A percentile compares a stretch with the other conserved stretches of the same genome.
Evolutionary conservation across 2,113 vertebrate species (phyloP).

Genomic region (Peromyscus polionotus): DNA sequence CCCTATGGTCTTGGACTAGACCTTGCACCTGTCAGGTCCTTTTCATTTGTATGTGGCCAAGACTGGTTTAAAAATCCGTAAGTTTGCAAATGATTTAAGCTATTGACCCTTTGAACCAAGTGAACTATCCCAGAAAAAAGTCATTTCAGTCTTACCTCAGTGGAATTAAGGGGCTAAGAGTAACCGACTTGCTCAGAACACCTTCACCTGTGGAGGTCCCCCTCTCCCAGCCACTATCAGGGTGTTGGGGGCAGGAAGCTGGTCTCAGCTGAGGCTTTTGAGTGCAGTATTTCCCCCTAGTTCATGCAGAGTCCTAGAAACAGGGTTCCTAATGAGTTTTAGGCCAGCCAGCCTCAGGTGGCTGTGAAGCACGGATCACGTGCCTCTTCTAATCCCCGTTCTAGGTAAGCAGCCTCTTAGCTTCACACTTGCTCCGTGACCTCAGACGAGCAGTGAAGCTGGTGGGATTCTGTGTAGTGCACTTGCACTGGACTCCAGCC

Average conservation of each 20-base stretch:
- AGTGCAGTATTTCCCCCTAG: neutral
- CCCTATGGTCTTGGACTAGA: neutral
- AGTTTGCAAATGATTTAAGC: constrained; percentile 19
- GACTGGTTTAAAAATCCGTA: neutral
- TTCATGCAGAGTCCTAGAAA: neutral
- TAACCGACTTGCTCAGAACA: fast-evolving
- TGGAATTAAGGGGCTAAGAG: neutral
- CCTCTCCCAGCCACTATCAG: neutral
- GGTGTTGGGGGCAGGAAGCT: neutral
- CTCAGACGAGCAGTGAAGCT: neutral
- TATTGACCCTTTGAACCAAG: neutral
- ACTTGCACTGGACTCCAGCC: neutral
- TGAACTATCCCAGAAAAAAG: constrained; percentile 2
- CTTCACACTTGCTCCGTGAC: neutral
- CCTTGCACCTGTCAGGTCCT: neutral
- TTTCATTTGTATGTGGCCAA: neutral
- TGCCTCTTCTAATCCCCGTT: neutral
- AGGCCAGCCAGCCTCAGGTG: neutral
- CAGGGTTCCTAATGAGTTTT: neutral
- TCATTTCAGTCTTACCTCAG: neutral
- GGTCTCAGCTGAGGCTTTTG: neutral
- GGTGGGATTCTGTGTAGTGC: neutral
- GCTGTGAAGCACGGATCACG: neutral
- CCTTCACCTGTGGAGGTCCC: neutral
- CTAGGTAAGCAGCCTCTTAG: neutral